Percentiles rank a stretch among this genome's conserved stretches.
Evolutionary conservation across 2,888 invertebrate species (phyloP).

Genomic region (Hyles lineata): DNA sequence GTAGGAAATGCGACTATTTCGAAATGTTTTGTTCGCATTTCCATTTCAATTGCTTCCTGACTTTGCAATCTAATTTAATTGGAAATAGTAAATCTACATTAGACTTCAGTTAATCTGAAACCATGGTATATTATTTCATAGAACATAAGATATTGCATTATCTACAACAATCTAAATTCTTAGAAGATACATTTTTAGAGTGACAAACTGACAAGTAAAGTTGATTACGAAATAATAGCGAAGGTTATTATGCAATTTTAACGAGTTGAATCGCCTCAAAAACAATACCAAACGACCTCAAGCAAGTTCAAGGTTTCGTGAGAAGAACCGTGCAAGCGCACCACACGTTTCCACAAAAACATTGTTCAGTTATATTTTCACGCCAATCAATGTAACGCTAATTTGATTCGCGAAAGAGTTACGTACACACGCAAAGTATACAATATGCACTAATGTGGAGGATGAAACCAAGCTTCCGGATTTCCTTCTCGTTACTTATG

Average conservation of each 20-base stretch:
- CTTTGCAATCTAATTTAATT: no score
- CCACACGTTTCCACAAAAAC: conserved; percentile 18
- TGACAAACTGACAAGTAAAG: conserved; percentile 13
- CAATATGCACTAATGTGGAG: conserved; percentile 8
- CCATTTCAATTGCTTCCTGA: no score
- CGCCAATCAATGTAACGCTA: conserved; percentile 27
- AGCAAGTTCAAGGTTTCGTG: conserved; percentile 36
- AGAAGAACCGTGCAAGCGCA: conserved; percentile 24
- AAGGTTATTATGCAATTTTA: conserved; percentile 35
- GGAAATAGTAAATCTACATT: no score
- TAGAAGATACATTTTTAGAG: neutral
- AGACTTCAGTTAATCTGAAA: no score
- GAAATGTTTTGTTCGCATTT: no score
- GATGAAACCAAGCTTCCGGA: conserved; percentile 34
- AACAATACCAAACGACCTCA: conserved; percentile 35
- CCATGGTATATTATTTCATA: no score
- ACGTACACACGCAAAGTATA: conserved; percentile 22
- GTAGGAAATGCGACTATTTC: no score
- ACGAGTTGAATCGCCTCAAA: conserved; percentile 35
- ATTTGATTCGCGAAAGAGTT: conserved; percentile 34
- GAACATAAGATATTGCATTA: no score
- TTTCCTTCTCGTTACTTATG: conserved; percentile 47
- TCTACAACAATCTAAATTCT: no score
- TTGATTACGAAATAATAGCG: conserved; percentile 38
- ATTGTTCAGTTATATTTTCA: conserved; percentile 25